Evolutionary conservation across 2,888 invertebrate genomes (phyloP).

Genomic region (Calameuta idolon): DNA sequence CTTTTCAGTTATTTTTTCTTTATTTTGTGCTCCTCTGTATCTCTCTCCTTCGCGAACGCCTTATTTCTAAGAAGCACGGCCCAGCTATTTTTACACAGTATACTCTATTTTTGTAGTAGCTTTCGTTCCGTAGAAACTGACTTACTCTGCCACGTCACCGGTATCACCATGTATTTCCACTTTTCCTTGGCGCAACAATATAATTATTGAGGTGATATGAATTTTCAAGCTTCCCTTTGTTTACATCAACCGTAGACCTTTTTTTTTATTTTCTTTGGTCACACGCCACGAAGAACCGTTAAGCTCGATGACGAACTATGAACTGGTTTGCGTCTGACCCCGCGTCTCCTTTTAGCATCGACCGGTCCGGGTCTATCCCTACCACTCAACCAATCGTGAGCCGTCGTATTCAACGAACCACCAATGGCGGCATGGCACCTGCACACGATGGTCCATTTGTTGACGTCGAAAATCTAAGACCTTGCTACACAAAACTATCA

Average conservation of each 20-base stretch:
- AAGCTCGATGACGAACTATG: constrained; percentile 32
- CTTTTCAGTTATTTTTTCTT: not conserved
- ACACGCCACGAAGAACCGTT: not conserved
- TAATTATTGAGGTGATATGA: not conserved
- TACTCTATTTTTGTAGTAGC: not conserved
- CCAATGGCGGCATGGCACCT: not conserved
- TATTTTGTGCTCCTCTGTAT: not conserved
- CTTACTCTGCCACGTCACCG: not conserved
- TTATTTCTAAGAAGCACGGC: not conserved
- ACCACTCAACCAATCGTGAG: constrained; percentile 7
- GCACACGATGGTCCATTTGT: not conserved
- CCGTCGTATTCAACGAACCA: not conserved
- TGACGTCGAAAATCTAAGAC: not conserved
- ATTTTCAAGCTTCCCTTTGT: not conserved
- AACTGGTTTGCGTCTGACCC: constrained; percentile 36
- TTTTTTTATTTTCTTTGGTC: not conserved
- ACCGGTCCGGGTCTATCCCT: constrained; percentile 37
- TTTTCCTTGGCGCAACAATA: not conserved
- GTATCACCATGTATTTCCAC: not conserved
- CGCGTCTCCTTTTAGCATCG: constrained; percentile 58
- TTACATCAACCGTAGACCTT: not conserved
- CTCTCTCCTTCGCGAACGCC: not conserved
- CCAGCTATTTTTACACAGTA: not conserved
- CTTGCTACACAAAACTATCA: not conserved
- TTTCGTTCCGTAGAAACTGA: not conserved